Evolutionary conservation across 2,113 vertebrate species (phyloP).

Genomic region (Chloroceryle aenea): DNA sequence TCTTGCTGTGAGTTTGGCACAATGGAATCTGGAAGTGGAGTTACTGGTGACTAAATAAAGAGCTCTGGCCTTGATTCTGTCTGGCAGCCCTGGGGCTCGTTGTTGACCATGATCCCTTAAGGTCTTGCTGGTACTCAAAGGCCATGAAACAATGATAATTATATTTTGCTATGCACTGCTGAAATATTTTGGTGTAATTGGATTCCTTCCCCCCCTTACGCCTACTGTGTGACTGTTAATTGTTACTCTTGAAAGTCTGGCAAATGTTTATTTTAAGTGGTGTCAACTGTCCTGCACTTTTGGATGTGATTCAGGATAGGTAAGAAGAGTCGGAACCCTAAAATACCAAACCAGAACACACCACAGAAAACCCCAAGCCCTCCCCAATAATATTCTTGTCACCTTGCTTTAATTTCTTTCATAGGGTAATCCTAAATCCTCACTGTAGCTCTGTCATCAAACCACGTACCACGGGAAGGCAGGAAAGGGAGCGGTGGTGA

Average conservation of each 20-base stretch:
- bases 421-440: background rate
- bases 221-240: background rate
- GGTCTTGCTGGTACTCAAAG: background rate
- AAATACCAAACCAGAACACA: background rate
- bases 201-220: background rate
- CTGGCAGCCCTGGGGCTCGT: background rate
- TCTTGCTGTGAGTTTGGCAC: background rate
- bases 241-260: background rate
- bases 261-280: background rate
- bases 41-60: background rate
- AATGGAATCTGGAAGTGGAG: background rate
- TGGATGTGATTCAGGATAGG: background rate
- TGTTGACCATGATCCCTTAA: background rate
- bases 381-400: background rate
- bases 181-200: background rate
- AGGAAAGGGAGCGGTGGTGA: background rate
- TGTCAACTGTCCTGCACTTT: background rate
- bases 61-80: background rate
- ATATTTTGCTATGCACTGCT: background rate
- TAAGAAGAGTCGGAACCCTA: background rate
- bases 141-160: background rate
- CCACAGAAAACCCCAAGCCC: rapidly evolving
- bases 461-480: rapidly evolving
- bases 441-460: background rate
- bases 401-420: background rate